phyloP scores from a whole-genome alignment of 2,797 vertebrate species.

The Neoniphon sammara region DNA sequence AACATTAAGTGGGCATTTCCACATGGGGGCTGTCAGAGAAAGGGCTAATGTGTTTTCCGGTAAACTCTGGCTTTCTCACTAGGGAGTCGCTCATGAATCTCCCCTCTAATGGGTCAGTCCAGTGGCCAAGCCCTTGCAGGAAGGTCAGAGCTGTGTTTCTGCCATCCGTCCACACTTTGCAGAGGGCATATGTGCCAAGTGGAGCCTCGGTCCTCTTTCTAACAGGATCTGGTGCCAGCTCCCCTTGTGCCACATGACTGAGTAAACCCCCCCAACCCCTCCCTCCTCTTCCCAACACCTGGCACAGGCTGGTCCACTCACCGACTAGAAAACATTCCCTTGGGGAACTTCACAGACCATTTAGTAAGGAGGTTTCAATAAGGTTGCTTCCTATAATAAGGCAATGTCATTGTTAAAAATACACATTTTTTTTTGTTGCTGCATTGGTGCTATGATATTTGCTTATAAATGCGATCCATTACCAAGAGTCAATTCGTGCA shows the following conservation, averaged over 20 bases:
- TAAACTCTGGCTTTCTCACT: slow-evolving; percentile 63
- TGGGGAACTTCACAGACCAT: slow-evolving; percentile 46
- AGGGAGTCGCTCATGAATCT: slow-evolving; percentile 67
- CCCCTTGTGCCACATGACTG: slow-evolving; percentile 62
- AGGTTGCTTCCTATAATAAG: slow-evolving; percentile 12
- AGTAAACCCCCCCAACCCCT: slow-evolving; percentile 39
- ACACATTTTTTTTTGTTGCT: neutral
- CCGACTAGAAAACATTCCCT: slow-evolving; percentile 42
- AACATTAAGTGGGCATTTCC: slow-evolving; percentile 72
- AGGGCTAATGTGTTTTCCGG: slow-evolving; percentile 72
- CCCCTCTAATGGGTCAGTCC: slow-evolving; percentile 72
- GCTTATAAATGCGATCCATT: neutral
- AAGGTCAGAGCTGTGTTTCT: slow-evolving; percentile 73
- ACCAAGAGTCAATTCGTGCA: neutral
- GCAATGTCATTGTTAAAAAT: slow-evolving; percentile 42
- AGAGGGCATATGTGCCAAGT: slow-evolving; percentile 49
- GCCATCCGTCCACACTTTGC: slow-evolving; percentile 56
- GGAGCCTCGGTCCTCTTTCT: slow-evolving; percentile 54
- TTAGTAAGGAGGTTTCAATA: slow-evolving; percentile 40
- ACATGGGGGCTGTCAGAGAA: slow-evolving; percentile 66
- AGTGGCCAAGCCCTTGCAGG: slow-evolving; percentile 70
- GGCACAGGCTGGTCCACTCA: slow-evolving; percentile 60
- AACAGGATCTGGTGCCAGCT: slow-evolving; percentile 57
- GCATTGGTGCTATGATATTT: neutral
- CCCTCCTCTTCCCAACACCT: slow-evolving; percentile 53